Evolutionary conservation across 1,140 invertebrate species (phyloP).

Genomic region (Macrostomum lignano): DNA sequence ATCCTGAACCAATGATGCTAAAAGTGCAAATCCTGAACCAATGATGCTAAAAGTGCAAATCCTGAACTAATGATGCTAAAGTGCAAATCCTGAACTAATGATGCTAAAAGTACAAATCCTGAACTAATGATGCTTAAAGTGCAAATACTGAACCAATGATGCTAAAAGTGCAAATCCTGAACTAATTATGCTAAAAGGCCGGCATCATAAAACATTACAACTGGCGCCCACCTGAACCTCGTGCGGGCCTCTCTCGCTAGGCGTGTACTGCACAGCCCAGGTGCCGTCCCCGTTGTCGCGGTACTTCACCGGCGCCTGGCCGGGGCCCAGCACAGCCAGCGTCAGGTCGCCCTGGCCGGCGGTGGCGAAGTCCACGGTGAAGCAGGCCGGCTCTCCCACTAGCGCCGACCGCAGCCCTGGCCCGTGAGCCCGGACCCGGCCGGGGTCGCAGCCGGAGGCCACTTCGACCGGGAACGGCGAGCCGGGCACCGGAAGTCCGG

Average conservation of each 20-base stretch:
- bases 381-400: slow-evolving; percentile 47
- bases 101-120: no score
- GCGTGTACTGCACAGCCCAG: slow-evolving; percentile 45
- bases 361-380: slow-evolving; percentile 60
- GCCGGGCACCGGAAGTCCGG: slow-evolving; percentile 39
- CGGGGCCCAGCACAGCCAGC: slow-evolving; percentile 3
- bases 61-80: no score
- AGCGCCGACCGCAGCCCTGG: slow-evolving; percentile 40
- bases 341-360: slow-evolving; percentile 47
- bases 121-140: no score
- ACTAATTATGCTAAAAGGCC: no score
- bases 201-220: slow-evolving; percentile 44
- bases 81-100: no score
- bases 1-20: no score
- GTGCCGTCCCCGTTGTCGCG: slow-evolving; percentile 34
- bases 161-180: no score
- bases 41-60: no score
- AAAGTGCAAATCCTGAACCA: no score
- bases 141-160: no score
- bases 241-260: slow-evolving; percentile 44
- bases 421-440: slow-evolving; percentile 31
- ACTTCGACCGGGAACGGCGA: slow-evolving; percentile 50
- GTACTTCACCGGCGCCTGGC: slow-evolving; percentile 7
- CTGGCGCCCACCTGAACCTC: slow-evolving; percentile 65
- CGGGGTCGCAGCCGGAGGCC: slow-evolving; percentile 7